A percentile compares a stretch with the other conserved stretches of the same genome.
Evolutionary conservation across 2,888 invertebrate species (phyloP).

Genomic region (Leptopilina drosophilae): DNA sequence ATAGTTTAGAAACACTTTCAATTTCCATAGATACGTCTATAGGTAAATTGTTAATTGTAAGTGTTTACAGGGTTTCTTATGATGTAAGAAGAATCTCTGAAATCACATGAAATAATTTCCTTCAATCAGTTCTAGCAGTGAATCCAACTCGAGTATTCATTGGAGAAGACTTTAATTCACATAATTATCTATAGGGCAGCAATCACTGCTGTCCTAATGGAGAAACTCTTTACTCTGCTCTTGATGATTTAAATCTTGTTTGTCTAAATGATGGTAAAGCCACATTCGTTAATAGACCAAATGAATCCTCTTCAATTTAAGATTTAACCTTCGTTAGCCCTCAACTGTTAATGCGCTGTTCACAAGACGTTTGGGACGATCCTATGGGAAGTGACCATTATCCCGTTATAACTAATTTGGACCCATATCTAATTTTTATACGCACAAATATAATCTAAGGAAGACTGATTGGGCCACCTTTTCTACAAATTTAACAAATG

Average conservation of each 20-base stretch:
- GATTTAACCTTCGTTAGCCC: neutral
- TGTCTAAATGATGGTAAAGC: neutral
- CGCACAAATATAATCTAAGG: slow-evolving; percentile 8
- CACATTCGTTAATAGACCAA: neutral
- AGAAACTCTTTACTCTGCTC: neutral
- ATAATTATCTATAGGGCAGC: neutral
- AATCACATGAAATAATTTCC: neutral
- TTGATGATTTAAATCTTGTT: neutral
- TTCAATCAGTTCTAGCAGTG: neutral
- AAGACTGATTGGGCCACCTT: neutral
- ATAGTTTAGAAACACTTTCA: neutral
- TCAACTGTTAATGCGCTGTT: neutral
- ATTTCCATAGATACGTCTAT: neutral
- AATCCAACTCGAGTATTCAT: neutral
- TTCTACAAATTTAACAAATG: neutral
- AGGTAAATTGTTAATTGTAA: neutral
- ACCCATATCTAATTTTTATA: neutral
- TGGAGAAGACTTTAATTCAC: neutral
- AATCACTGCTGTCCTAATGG: neutral
- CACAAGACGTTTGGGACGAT: neutral
- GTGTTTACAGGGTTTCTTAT: neutral
- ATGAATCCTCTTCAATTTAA: neutral
- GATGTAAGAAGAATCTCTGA: neutral
- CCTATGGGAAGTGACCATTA: neutral
- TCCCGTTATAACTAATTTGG: neutral